Base-by-base conservation (phyloP, 2,113 vertebrate species). In the Gymnocephalus cernua region DNA sequence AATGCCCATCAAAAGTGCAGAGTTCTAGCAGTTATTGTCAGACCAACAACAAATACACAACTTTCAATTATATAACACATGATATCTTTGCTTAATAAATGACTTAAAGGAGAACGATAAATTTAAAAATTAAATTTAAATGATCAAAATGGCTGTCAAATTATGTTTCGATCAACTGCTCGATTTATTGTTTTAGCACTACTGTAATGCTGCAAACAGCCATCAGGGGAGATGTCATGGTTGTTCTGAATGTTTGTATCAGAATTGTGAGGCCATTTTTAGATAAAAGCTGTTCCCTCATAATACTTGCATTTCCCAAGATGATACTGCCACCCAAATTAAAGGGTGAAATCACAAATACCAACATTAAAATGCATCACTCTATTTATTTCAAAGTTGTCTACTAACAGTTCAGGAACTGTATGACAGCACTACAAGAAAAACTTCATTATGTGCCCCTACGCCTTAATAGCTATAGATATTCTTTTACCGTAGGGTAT, bases 401-500 rank as follows among this genome's bases (percentile, higher is more conserved):
- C 32, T 32, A 48, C 16, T 65, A 79, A 71, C 59, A 57, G 16
- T 59, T 77, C n/a, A 50, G 35, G 27, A 82, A 48, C 0, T 68
- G n/a, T 84, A 58, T 72, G 57, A 75, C 57, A 63, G 45, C 15
- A 10, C 16, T 18, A 62, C 54, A 78, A 79, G 65, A 79, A 84
- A 83, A 88, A 51, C 27, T 51, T 73, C n/a, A 64, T 27, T 51
- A 70, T 65, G 58, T 38, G 19, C 0, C 18, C 32, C 25, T n/a
- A 29, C 1, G 35, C 10, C 41, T 63, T 64, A 38, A 79, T 67
- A 80, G 41, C 73, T 77, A 59, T 74, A 79, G 50, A 74, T 80
- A 82, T 67, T 78, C 71, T 71, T 53, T 79, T 73, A 50, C 78
- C 29, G 67, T 53, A 27, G 32, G 61, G 58, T 70, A 25, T 85